phyloP scores from a whole-genome alignment of 2,797 vertebrate species.

The Denticeps clupeoides region DNA sequence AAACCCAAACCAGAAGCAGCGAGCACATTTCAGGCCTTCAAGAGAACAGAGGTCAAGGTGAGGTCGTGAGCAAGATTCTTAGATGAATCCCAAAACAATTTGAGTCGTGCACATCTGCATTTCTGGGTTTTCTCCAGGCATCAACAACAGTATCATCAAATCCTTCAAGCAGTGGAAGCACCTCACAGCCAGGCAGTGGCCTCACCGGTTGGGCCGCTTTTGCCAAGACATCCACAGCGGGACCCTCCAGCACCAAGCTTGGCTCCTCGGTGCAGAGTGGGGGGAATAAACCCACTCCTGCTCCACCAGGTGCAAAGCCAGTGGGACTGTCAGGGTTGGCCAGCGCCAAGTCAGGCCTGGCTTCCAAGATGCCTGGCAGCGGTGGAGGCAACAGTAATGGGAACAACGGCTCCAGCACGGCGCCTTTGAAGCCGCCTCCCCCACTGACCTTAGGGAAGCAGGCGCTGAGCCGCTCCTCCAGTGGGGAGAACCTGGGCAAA shows the following conservation, averaged over 20 bases:
- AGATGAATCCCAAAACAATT: too few species aligned
- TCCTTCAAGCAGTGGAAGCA: constrained; percentile 60
- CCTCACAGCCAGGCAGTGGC: constrained; percentile 72
- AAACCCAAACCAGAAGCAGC: constrained; percentile 79
- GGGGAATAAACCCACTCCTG: constrained; percentile 61
- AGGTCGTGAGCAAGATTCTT: neutral
- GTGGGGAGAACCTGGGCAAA: constrained; percentile 79
- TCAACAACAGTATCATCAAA: constrained; percentile 68
- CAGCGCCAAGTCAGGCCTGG: constrained; percentile 68
- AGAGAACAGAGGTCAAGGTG: constrained; percentile 95
- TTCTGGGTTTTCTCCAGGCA: constrained; percentile 44
- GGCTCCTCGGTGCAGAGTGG: constrained; percentile 60
- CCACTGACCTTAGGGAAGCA: constrained; percentile 86
- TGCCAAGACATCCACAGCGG: constrained; percentile 71
- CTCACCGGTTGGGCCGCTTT: constrained; percentile 88
- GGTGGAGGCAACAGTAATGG: constrained; percentile 38
- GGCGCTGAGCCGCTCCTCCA: constrained; percentile 75
- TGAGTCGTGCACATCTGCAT: neutral
- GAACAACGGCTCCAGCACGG: constrained; percentile 50
- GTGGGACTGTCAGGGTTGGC: constrained; percentile 73
- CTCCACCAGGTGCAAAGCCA: constrained; percentile 74
- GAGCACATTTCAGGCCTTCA: constrained; percentile 89
- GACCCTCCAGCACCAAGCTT: constrained; percentile 70
- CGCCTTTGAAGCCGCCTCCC: constrained; percentile 72
- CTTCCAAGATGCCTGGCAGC: constrained; percentile 61